Evolutionary conservation across 2,888 invertebrate species (phyloP).

Genomic region (Bembecia ichneumoniformis): DNA sequence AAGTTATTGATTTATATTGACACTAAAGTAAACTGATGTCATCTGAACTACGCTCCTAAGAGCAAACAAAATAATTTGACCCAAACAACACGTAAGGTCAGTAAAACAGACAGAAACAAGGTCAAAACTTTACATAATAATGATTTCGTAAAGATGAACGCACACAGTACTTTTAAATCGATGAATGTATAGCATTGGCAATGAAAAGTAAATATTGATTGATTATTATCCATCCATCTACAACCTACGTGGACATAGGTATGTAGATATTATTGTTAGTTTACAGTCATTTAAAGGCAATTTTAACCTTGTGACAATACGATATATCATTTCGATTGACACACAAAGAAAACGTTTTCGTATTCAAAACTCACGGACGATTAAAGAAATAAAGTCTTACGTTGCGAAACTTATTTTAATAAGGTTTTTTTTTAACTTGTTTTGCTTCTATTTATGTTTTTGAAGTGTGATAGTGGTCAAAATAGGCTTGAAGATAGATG

Average conservation of each 20-base stretch:
- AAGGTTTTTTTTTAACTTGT: too few species aligned
- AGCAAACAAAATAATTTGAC: conserved; percentile 11
- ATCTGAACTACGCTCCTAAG: conserved; percentile 5
- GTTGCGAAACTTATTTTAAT: too few species aligned
- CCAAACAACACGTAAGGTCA: conserved; percentile 22
- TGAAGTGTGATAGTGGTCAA: too few species aligned
- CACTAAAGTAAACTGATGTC: conserved; percentile 3
- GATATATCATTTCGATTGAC: not conserved
- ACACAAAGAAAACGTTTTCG: not conserved
- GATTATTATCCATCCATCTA: not conserved
- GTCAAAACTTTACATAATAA: conserved; percentile 38
- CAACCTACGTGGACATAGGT: not conserved
- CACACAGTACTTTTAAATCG: conserved; percentile 9
- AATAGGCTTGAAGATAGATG: too few species aligned
- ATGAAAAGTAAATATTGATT: not conserved
- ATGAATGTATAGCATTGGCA: conserved; percentile 2
- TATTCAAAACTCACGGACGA: not conserved
- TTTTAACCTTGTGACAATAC: not conserved
- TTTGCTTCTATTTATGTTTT: too few species aligned
- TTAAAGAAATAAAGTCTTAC: too few species aligned
- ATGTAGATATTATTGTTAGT: not conserved
- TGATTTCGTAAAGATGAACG: conserved; percentile 22
- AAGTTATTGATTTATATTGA: too few species aligned
- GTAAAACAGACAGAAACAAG: conserved; percentile 27
- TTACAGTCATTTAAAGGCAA: not conserved